Conservation (phyloP, 2,888 invertebrate genomes). For the Tetramorium bicarinatum region DNA sequence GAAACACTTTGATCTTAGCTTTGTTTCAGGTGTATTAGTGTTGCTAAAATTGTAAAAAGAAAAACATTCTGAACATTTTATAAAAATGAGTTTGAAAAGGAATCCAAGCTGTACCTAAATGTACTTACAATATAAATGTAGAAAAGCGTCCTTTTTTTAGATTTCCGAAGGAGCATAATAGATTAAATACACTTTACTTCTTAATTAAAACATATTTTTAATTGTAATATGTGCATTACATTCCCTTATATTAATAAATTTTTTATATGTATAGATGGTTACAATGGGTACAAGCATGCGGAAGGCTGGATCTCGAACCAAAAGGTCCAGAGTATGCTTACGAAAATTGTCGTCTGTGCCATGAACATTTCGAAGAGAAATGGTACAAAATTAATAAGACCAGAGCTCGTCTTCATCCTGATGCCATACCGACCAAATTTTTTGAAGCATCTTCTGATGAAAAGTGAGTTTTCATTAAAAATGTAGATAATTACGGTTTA, state of each 20-base stretch:
- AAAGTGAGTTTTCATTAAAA: not conserved
- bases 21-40: not conserved
- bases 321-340: not conserved
- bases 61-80: no score
- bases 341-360: not conserved
- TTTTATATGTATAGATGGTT: not conserved
- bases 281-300: not conserved
- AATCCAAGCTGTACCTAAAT: not conserved
- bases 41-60: no score
- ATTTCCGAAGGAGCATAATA: not conserved
- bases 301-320: not conserved
- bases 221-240: not conserved
- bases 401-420: not conserved
- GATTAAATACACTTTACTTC: not conserved
- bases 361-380: not conserved
- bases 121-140: not conserved
- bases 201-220: not conserved
- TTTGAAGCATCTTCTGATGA: not conserved
- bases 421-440: not conserved
- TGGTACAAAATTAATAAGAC: not conserved
- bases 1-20: slow-evolving; percentile 6
- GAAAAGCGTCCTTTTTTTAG: not conserved
- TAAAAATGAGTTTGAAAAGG: not conserved
- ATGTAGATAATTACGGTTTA: no score
- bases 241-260: not conserved